Conservation (phyloP, 2,888 invertebrate species). For the Brassicogethes aeneus region DNA sequence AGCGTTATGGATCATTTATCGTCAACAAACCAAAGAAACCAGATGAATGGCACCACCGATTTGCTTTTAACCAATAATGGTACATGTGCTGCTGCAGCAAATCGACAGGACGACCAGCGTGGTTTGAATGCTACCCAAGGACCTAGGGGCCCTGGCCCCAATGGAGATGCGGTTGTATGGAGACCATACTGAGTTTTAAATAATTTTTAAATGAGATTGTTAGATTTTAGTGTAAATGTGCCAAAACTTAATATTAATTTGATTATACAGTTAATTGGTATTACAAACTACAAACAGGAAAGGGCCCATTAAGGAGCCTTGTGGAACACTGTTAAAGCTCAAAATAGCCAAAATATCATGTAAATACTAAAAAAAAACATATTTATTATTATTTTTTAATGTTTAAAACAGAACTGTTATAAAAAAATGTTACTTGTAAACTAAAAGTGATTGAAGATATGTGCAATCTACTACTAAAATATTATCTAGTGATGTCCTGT, state of each 20-base stretch:
- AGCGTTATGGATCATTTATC: conserved; percentile 70
- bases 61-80: conserved; percentile 48
- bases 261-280: not conserved
- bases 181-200: conserved; percentile 60
- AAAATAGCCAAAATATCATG: too few relatives aligned
- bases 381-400: conserved; percentile 2
- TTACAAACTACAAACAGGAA: too few relatives aligned
- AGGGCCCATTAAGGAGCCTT: too few relatives aligned
- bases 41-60: conserved; percentile 36
- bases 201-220: conserved; percentile 4
- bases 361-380: not conserved
- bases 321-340: too few relatives aligned
- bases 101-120: conserved; percentile 47
- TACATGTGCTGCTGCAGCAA: conserved; percentile 52
- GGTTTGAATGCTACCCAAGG: conserved; percentile 38
- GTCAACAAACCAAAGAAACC: conserved; percentile 39
- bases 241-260: not conserved
- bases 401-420: conserved; percentile 31
- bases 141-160: conserved; percentile 53
- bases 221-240: conserved; percentile 4
- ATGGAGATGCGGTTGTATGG: conserved; percentile 62
- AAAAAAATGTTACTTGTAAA: conserved; percentile 9
- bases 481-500: conserved; percentile 11
- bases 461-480: conserved; percentile 19
- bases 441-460: conserved; percentile 12